Evolutionary conservation across 2,797 vertebrate species (phyloP).

Genomic region (Lutjanus campechanus): DNA sequence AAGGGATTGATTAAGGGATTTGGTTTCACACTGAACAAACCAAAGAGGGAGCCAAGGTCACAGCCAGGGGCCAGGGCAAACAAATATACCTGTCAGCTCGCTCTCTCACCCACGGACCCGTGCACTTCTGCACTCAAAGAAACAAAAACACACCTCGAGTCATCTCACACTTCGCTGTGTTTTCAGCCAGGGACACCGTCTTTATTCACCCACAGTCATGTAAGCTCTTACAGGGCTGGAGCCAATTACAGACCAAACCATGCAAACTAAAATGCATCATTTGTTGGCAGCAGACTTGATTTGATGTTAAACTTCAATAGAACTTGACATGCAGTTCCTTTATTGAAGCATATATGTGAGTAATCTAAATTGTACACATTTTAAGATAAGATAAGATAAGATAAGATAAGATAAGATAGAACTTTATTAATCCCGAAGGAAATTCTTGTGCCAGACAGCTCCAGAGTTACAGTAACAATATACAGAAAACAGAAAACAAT

Average conservation of each 20-base stretch:
- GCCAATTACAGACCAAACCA: conserved; percentile 7
- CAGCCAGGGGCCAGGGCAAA: conserved; percentile 77
- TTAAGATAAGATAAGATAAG: no score
- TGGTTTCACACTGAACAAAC: conserved; percentile 83
- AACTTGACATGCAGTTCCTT: not conserved
- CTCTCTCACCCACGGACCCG: conserved; percentile 38
- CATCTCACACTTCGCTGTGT: conserved; percentile 39
- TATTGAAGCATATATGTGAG: not conserved
- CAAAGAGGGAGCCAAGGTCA: conserved; percentile 72
- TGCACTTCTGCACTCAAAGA: conserved; percentile 51
- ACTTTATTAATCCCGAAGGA: no score
- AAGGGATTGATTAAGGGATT: conserved; percentile 85
- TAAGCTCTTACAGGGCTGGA: conserved; percentile 12
- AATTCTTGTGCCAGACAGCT: no score
- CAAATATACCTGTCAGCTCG: conserved; percentile 78
- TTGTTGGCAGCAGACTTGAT: not conserved
- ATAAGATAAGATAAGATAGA: no score
- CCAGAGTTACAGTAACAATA: no score
- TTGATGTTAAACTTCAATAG: not conserved
- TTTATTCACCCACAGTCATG: not conserved
- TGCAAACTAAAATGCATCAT: not conserved
- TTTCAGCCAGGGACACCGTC: conserved; percentile 23
- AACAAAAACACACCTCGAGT: conserved; percentile 51
- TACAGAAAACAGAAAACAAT: no score
- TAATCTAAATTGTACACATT: not conserved